phyloP scores from a whole-genome alignment of 2,113 vertebrate species.

The Chauna torquata region DNA sequence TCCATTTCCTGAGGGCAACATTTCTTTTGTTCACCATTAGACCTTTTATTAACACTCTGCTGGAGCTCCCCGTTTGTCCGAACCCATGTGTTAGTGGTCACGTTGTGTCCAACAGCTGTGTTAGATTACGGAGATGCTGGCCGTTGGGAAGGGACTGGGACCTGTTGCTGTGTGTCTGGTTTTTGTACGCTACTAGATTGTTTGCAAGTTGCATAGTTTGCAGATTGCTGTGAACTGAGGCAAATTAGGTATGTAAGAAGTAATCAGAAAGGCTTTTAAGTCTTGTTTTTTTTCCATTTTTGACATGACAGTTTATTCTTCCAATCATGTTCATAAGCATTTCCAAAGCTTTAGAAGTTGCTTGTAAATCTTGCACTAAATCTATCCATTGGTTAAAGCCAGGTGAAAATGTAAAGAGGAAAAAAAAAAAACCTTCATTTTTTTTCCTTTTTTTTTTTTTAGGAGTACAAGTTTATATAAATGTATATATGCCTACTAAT shows the following conservation, averaged over 20 bases:
- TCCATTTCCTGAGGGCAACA: not conserved
- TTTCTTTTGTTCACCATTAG: slow-evolving; percentile 26
- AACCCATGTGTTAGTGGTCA: not conserved
- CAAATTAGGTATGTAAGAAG: not conserved
- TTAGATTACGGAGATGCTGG: not conserved
- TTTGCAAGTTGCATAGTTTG: slow-evolving; percentile 4
- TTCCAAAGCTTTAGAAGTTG: not conserved
- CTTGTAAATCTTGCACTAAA: not conserved
- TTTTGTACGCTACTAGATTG: not conserved
- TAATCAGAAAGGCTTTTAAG: not conserved
- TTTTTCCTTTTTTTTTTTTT: not conserved
- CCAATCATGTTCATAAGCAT: not conserved
- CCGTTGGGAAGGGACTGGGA: not conserved
- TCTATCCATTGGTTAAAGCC: not conserved
- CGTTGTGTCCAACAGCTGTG: not conserved
- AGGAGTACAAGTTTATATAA: not conserved
- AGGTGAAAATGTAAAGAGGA: not conserved
- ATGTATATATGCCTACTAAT: not conserved
- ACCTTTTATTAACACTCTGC: slow-evolving; percentile 22
- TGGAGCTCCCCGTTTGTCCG: slow-evolving; percentile 2
- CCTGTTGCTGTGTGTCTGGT: slow-evolving; percentile 7
- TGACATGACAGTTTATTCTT: not conserved
- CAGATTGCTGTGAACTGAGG: not conserved
- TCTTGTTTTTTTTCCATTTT: not conserved
- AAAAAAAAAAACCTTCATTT: accelerated